Conservation (phyloP, 2,113 vertebrate species). For the Pachypanchax playfairii region DNA sequence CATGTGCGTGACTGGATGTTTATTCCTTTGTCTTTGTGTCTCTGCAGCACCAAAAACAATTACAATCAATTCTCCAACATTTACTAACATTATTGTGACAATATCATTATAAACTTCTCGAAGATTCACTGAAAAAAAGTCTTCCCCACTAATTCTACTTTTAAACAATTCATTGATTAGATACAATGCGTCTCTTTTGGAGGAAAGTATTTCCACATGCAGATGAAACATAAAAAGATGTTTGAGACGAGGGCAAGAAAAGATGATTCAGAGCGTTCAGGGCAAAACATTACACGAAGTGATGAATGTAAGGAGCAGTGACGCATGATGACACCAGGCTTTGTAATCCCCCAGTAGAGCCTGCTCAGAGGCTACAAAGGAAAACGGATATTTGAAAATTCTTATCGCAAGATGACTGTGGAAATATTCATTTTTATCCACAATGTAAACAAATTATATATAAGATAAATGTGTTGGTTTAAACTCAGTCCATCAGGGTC, state of each 20-base stretch:
- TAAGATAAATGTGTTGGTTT: no score
- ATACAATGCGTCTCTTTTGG: conserved; percentile 2
- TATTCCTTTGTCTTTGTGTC: no score
- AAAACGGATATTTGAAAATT: conserved; percentile 4
- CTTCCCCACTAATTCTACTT: no score
- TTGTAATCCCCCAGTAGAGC: conserved; percentile 15
- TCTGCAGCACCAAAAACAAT: no score
- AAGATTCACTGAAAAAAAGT: no score
- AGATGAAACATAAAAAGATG: conserved; percentile 1
- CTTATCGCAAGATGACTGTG: neutral
- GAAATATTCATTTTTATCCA: neutral
- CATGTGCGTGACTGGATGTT: no score
- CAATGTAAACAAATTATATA: neutral
- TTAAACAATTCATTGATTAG: no score
- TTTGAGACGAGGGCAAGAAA: conserved; percentile 2
- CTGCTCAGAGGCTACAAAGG: no score
- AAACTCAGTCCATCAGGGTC: no score
- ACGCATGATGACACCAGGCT: conserved; percentile 21
- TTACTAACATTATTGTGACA: no score
- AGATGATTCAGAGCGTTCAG: conserved; percentile 18
- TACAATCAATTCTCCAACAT: no score
- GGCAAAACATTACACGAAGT: neutral
- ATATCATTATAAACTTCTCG: no score
- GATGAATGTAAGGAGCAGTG: conserved; percentile 9
- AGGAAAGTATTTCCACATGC: neutral